Conservation (phyloP, 2,888 invertebrate species). For the Tachina fera region DNA sequence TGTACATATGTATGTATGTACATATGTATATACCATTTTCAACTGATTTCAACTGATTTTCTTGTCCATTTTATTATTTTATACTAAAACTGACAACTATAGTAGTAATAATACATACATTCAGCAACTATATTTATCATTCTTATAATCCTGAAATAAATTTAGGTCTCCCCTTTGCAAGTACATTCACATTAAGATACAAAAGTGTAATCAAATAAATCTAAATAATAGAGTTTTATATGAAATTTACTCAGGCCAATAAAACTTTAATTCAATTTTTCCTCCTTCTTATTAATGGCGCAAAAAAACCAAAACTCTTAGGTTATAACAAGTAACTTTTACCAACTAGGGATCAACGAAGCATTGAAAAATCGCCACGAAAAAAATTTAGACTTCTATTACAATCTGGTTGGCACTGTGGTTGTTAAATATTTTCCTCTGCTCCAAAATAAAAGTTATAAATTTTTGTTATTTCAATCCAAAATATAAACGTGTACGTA, state of each 20-base stretch:
- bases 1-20: too few relatives aligned
- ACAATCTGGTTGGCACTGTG: slow-evolving; percentile 14
- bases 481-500: background rate
- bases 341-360: slow-evolving; percentile 47
- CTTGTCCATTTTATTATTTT: too few relatives aligned
- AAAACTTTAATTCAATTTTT: slow-evolving; percentile 20
- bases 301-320: slow-evolving; percentile 5
- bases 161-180: slow-evolving; percentile 48
- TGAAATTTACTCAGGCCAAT: slow-evolving; percentile 42
- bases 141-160: slow-evolving; percentile 26
- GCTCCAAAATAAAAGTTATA: background rate
- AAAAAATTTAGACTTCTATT: slow-evolving; percentile 33
- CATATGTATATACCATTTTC: too few relatives aligned
- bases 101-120: too few relatives aligned
- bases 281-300: background rate
- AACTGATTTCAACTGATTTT: too few relatives aligned
- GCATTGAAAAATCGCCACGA: slow-evolving; percentile 52
- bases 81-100: too few relatives aligned
- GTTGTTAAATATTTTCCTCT: slow-evolving; percentile 23
- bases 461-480: background rate
- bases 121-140: background rate
- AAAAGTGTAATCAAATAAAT: slow-evolving; percentile 55
- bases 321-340: slow-evolving; percentile 29
- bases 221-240: slow-evolving; percentile 53
- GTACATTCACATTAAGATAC: slow-evolving; percentile 42